These are phyloP conservation scores for Dione vanillae DNA, from an alignment of 2,888 invertebrate genomes.

Conservation along the genomic window DNA sequence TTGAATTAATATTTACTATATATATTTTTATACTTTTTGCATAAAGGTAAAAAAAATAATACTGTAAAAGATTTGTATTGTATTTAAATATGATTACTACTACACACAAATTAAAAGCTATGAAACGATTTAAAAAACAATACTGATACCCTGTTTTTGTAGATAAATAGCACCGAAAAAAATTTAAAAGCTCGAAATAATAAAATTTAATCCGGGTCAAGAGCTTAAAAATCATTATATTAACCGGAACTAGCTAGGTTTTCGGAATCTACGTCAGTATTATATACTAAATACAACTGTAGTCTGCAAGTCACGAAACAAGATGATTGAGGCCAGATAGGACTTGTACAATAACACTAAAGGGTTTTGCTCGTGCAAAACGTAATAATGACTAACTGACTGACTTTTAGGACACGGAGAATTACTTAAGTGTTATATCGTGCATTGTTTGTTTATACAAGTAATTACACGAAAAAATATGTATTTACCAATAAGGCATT, in stretches of 20 bases:
- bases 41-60: too few species aligned
- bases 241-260: constrained; percentile 23
- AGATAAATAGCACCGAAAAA: too few species aligned
- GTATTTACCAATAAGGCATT: too few species aligned
- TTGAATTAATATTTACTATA: too few species aligned
- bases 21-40: too few species aligned
- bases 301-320: constrained; percentile 29
- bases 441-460: background rate
- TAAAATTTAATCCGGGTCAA: constrained; percentile 26
- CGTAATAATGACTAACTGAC: background rate
- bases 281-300: constrained; percentile 3
- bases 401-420: background rate
- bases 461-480: background rate
- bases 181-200: background rate
- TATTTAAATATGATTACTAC: too few species aligned
- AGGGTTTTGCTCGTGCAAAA: constrained; percentile 2
- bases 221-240: constrained; percentile 13
- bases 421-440: background rate
- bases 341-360: constrained; percentile 1
- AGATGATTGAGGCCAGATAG: constrained; percentile 24
- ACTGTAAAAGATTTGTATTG: too few species aligned
- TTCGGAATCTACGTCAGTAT: constrained; percentile 11
- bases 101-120: too few species aligned
- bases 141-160: too few species aligned
- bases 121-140: too few species aligned